These are phyloP conservation scores for Lineus longissimus DNA, from an alignment of 1,140 invertebrate species.

Conservation along the genomic window DNA sequence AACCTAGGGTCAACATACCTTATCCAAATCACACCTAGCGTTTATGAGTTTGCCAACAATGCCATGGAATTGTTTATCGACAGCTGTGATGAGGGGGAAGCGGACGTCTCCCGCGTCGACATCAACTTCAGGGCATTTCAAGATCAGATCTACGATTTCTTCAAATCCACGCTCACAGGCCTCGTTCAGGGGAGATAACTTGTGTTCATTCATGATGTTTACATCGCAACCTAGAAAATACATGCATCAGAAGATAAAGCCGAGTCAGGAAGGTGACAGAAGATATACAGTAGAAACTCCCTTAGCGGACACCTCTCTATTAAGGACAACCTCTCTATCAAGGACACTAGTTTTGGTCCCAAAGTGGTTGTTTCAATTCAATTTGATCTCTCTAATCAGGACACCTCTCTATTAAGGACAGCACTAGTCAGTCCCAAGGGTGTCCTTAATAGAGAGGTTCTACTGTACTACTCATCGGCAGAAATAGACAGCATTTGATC, in stretches of 20 bases:
- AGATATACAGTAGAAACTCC: too few relatives aligned
- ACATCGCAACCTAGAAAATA: constrained; percentile 44
- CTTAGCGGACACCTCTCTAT: too few relatives aligned
- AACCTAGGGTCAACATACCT: constrained; percentile 37
- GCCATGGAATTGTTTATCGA: constrained; percentile 27
- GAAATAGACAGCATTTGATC: constrained; percentile 22
- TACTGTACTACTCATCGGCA: too few relatives aligned
- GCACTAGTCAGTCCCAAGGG: too few relatives aligned
- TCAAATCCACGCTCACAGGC: constrained; percentile 43
- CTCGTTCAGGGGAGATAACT: constrained; percentile 36
- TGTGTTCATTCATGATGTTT: constrained; percentile 29
- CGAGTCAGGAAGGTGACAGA: neutral
- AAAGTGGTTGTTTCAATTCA: too few relatives aligned
- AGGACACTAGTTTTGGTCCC: too few relatives aligned
- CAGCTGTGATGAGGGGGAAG: constrained; percentile 42
- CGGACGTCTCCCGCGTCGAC: constrained; percentile 18
- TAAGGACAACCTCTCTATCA: too few relatives aligned
- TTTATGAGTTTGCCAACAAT: constrained; percentile 36
- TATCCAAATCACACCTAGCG: constrained; percentile 42
- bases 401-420: too few relatives aligned
- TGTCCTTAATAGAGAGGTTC: too few relatives aligned
- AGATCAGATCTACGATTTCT: constrained; percentile 31
- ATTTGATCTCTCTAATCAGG: too few relatives aligned
- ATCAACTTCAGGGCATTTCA: constrained; percentile 26
- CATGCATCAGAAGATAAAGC: constrained; percentile 15